phyloP scores from a whole-genome alignment of 2,797 vertebrate species.

The Macroramphosus scolopax region DNA sequence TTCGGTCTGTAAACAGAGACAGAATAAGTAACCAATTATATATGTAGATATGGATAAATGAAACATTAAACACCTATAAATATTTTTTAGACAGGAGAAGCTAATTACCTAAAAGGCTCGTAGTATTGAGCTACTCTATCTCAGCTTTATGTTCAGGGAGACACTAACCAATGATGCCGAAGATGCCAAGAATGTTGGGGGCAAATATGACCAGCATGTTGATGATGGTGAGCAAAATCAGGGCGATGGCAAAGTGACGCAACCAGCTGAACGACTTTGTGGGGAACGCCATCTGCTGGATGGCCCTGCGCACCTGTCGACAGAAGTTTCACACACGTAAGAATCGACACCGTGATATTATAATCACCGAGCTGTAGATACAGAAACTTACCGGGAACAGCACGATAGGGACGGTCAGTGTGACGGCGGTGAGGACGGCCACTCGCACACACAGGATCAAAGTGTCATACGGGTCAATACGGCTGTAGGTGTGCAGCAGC shows the following conservation, averaged over 20 bases:
- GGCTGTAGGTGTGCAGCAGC: conserved; percentile 93
- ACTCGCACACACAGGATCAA: conserved; percentile 94
- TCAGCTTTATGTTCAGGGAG: too few species aligned
- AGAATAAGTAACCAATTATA: conserved; percentile 28
- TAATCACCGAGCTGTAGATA: too few species aligned
- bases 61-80: too few species aligned
- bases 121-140: too few species aligned
- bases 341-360: background rate
- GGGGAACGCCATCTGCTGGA: conserved; percentile 93
- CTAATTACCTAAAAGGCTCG: too few species aligned
- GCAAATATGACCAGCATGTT: conserved; percentile 97
- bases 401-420: conserved; percentile 94
- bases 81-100: too few species aligned
- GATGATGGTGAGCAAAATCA: conserved; percentile 85
- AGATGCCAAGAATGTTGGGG: conserved; percentile 96
- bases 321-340: background rate
- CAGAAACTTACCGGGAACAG: conserved; percentile 93
- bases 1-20: conserved; percentile 23
- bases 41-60: too few species aligned
- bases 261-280: conserved; percentile 92
- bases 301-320: conserved; percentile 90
- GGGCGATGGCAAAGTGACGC: conserved; percentile 84
- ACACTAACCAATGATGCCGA: conserved; percentile 94
- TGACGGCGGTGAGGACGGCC: conserved; percentile 94
- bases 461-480: conserved; percentile 89